Evolutionary conservation across 2,888 invertebrate species (phyloP), one percentile per base, ranked within the genome.

Genomic region (Cephus pygmeus): DNA sequence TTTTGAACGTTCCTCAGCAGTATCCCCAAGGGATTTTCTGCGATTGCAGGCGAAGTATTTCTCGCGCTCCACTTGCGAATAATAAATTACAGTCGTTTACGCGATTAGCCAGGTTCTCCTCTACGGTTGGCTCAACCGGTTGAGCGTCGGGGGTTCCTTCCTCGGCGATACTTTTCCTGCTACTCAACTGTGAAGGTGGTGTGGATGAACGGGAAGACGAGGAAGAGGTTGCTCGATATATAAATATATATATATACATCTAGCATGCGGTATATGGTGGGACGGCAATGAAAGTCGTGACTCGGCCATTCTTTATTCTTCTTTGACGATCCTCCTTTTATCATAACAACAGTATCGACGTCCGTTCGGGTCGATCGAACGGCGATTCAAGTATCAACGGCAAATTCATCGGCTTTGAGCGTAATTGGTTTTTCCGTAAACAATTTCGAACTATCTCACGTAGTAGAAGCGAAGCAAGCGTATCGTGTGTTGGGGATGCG

Each of bases 211-310:
- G 11, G 71, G 11, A 34, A 34, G 30, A 15, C 71, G 30, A 36
- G 36, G 36, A 36, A 15, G 12, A 36, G 12, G 36, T 12, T 36
- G 36, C 3, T 35, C 12, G 12, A 35, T 35, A 35, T 35, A 12
- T 36, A 36, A 4, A 4, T 36, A 12, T 36, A 36, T 15, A 4
- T 36, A 36, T 36, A 4, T 12, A 3, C 0, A 15, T 34, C 0
- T 35, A 12, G 12, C 15, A n/a, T 9, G 6, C 12, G n/a, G 33
- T 69, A 9, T 69, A 36, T 1, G 36, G 4, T 56, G 23, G 56
- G 11, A 74, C 69, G 73, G 76, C 81, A 81, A 81, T 79, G 83
- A 84, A 84, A 85, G 81, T 84, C 83, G 83, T 84, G 84, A 83
- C 83, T 85, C 79, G 77, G 74, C 79, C 30, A 6, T 11, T n/a